These are phyloP conservation scores for Psittacula cyanocephala DNA, from an alignment of 2,113 vertebrate species.

Conservation along the genomic window DNA sequence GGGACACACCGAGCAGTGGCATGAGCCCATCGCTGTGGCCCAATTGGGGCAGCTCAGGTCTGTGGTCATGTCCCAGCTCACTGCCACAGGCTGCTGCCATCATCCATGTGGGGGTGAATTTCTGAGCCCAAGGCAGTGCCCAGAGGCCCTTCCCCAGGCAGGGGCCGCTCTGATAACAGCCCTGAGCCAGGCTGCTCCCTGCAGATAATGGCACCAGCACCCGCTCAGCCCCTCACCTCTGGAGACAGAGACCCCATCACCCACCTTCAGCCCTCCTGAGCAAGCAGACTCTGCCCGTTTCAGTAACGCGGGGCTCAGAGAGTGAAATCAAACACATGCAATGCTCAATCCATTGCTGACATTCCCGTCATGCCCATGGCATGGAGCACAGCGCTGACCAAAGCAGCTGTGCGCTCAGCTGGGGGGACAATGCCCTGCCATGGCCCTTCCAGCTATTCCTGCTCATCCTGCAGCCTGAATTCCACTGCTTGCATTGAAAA, in stretches of 20 bases:
- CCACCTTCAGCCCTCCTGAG: not conserved
- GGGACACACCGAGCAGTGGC: not conserved
- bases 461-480: not conserved
- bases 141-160: not conserved
- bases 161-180: not conserved
- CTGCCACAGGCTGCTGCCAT: not conserved
- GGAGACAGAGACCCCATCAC: not conserved
- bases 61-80: not conserved
- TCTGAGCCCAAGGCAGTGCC: not conserved
- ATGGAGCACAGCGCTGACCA: not conserved
- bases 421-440: not conserved
- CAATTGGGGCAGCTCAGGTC: rapidly evolving
- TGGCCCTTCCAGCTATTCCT: not conserved
- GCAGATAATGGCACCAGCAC: not conserved
- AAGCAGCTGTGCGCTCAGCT: not conserved
- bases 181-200: rapidly evolving
- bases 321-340: not conserved
- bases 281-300: not conserved
- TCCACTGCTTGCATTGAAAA: not conserved
- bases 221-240: not conserved
- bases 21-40: rapidly evolving
- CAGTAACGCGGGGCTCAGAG: not conserved
- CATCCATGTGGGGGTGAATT: not conserved
- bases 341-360: not conserved
- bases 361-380: not conserved